Base-by-base conservation (phyloP, 2,797 vertebrate genomes). In the Sparidentex hasta region DNA sequence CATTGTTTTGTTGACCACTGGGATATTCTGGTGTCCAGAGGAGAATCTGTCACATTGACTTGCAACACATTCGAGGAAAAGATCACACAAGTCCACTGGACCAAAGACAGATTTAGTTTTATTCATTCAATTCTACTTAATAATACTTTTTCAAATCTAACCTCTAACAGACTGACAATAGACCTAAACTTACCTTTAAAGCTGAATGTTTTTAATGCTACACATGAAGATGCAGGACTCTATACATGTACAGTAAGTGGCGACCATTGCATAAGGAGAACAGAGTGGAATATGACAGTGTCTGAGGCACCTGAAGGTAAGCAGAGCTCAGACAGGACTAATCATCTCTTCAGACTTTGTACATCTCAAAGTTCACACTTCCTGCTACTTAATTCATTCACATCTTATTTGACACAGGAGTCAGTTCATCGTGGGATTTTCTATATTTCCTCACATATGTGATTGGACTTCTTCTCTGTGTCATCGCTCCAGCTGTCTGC, bases 261-360 rank as follows among this genome's bases (percentile, higher is more conserved):
- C 0, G 0, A 0, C 0, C 0, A 0, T 0, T 80, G 73, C 11
- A 0, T 0, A 1, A 0, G 0, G 0, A 4, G 0, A 2, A n/a
- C 8, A 0, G 1, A 2, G 2, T 91, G 88, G 89, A 92, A 83
- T 74, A 43, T 91, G 81, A 78, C 43, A 1, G 44, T 87, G 50
- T 25, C 12, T 46, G 62, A 47, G 25, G n/a, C 70, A 23, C 9
- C 1, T 38, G 27, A 65, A 76, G 75, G 90, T 87, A 76, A 2
- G 80, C 64, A 21, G 21, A 75, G 47, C 54, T 54, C 18, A 64
- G 27, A 1, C 43, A 50, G 8, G 0, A 0, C 2, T 54, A 11
- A 48, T 64, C 48, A 46, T 59, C 48, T 63, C n/a, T 47, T 5
- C 48, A 63, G 5, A 0, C 14, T 7, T 0, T 16, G 2, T 8